Conservation (phyloP, 1,140 invertebrate species). For the Calycopis cecrops region DNA sequence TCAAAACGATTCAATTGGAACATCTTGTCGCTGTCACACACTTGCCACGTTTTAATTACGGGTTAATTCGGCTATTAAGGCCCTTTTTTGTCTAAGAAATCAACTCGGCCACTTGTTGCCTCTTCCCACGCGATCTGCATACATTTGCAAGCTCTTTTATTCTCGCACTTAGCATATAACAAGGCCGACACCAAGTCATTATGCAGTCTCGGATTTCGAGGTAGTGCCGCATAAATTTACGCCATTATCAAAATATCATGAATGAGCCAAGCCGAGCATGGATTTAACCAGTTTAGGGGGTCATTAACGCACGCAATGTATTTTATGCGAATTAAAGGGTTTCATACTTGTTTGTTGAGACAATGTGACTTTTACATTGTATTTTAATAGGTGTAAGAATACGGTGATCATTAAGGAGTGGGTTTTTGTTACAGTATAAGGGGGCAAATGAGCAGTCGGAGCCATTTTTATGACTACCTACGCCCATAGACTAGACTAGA, state of each 20-base stretch:
- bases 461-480: too few species aligned
- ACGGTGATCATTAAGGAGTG: too few species aligned
- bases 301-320: slow-evolving; percentile 64
- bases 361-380: too few species aligned
- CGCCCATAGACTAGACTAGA: too few species aligned
- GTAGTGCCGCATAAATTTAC: slow-evolving; percentile 63
- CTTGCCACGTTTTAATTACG: slow-evolving; percentile 45
- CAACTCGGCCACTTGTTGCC: slow-evolving; percentile 66
- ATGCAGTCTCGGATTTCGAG: slow-evolving; percentile 64
- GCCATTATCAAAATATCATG: slow-evolving; percentile 70
- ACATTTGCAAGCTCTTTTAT: slow-evolving; percentile 68
- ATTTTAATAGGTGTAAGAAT: neutral
- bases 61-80: slow-evolving; percentile 48
- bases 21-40: neutral
- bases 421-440: too few species aligned
- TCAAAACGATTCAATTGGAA: slow-evolving; percentile 15
- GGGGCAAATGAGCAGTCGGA: too few species aligned
- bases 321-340: slow-evolving; percentile 22
- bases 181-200: slow-evolving; percentile 65
- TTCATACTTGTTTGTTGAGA: slow-evolving; percentile 2
- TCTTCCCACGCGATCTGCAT: slow-evolving; percentile 72
- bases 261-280: slow-evolving; percentile 53
- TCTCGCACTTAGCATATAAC: slow-evolving; percentile 67
- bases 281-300: slow-evolving; percentile 56
- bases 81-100: slow-evolving; percentile 41